phyloP scores from a whole-genome alignment of 2,797 vertebrate species.

The Hozukius guyotensis region DNA sequence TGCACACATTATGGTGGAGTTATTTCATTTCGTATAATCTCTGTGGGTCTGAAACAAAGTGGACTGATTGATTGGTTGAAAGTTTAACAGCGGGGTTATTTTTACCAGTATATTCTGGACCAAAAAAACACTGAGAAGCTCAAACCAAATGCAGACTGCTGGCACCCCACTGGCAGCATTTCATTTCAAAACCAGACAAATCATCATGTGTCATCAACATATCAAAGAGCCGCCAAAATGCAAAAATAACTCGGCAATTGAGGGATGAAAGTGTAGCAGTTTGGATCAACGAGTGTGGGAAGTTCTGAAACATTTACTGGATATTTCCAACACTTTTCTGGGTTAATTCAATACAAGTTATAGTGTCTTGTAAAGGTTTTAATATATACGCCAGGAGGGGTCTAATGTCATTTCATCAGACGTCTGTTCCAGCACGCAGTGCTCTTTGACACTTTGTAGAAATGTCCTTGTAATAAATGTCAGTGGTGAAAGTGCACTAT shows the following conservation, averaged over 20 bases:
- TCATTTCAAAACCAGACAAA: conserved; percentile 8
- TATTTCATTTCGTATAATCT: background rate
- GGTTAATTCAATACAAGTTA: background rate
- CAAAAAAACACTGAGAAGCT: background rate
- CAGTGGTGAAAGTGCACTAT: conserved; percentile 33
- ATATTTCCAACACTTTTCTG: background rate
- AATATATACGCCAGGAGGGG: background rate
- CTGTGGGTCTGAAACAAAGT: background rate
- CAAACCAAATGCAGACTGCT: background rate
- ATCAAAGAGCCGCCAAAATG: conserved; percentile 12
- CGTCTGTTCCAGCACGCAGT: background rate
- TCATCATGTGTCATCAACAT: background rate
- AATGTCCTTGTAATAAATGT: conserved; percentile 53
- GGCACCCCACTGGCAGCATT: background rate
- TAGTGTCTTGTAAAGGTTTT: background rate
- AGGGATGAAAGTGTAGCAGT: conserved; percentile 5
- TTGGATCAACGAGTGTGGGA: background rate
- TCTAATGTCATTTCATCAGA: conserved; percentile 23
- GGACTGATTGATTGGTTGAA: background rate
- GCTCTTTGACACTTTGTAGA: conserved; percentile 29
- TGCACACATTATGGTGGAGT: background rate
- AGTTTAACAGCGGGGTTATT: background rate
- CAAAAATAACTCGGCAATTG: conserved; percentile 17
- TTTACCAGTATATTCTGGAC: background rate
- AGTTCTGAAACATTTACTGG: background rate